These are phyloP conservation scores for Monodelphis domestica DNA, from an alignment of 2,797 vertebrate species.

Conservation along the genomic window DNA sequence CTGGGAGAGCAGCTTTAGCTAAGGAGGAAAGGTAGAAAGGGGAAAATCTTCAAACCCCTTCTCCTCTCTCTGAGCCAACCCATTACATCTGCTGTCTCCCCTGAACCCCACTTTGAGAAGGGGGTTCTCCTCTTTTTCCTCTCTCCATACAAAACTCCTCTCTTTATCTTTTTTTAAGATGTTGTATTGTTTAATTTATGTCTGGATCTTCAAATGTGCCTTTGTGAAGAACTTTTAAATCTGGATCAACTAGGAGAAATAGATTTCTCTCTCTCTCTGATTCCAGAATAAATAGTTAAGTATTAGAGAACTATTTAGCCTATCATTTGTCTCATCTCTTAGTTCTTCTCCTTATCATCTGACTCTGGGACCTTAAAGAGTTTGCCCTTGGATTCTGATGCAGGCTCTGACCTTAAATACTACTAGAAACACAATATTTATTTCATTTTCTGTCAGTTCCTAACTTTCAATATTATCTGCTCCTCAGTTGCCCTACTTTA, in stretches of 20 bases:
- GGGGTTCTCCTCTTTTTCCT: too few relatives aligned
- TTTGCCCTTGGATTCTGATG: too few relatives aligned
- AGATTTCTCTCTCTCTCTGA: background rate
- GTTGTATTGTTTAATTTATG: background rate
- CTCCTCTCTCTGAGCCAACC: too few relatives aligned
- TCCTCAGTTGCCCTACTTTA: background rate
- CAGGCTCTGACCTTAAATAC: background rate
- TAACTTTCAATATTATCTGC: background rate
- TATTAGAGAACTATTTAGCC: background rate
- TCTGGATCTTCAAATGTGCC: background rate
- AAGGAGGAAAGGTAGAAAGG: too few relatives aligned
- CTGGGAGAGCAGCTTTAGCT: too few relatives aligned
- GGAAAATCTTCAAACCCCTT: too few relatives aligned
- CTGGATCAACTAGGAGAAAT: background rate
- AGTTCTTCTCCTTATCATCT: background rate
- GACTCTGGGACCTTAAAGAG: background rate
- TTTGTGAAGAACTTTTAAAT: background rate
- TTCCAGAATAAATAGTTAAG: background rate
- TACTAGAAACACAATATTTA: background rate
- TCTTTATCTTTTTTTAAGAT: too few relatives aligned
- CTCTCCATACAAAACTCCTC: too few relatives aligned
- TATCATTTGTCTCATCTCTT: background rate
- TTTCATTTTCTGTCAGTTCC: background rate
- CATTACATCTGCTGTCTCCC: too few relatives aligned
- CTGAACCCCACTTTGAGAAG: too few relatives aligned